Percentiles rank a stretch among this genome's conserved stretches.
These are phyloP conservation scores for Polyommatus iphigenia DNA, from an alignment of 2,888 invertebrate species.

Conservation along the genomic window DNA sequence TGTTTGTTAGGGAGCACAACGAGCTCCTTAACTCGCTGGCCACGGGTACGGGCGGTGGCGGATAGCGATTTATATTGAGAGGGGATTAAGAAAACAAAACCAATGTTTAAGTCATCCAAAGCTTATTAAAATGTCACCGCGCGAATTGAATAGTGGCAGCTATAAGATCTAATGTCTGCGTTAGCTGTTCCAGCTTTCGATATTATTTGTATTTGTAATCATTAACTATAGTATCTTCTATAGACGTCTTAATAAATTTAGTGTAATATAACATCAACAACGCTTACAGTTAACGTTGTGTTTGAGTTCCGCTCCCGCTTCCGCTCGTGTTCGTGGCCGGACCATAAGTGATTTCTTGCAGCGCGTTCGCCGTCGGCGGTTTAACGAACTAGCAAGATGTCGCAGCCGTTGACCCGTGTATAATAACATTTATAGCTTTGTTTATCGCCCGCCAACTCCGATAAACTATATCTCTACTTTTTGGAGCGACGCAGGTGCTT, in stretches of 20 bases:
- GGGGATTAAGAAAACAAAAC: no score
- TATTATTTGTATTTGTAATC: no score
- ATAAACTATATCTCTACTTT: constrained; percentile 51
- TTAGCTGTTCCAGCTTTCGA: no score
- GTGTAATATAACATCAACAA: no score
- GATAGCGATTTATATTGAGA: not conserved
- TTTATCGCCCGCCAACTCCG: constrained; percentile 55
- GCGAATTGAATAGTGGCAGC: no score
- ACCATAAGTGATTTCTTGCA: constrained; percentile 68
- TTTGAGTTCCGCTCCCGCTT: not conserved
- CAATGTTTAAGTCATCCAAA: no score
- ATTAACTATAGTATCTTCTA: no score
- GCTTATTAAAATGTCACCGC: no score
- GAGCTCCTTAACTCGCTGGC: no score
- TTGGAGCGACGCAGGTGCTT: constrained; percentile 41
- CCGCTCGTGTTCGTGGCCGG: not conserved
- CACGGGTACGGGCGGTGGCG: not conserved
- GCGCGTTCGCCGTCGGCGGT: constrained; percentile 59
- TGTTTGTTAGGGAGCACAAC: no score
- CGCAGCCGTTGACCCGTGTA: constrained; percentile 68
- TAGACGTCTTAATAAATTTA: no score
- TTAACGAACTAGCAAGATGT: constrained; percentile 73
- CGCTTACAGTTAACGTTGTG: not conserved
- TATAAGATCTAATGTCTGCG: no score
- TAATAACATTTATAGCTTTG: constrained; percentile 65